phyloP scores from a whole-genome alignment of 2,797 vertebrate genomes.

The Lycodopsis pacificus region DNA sequence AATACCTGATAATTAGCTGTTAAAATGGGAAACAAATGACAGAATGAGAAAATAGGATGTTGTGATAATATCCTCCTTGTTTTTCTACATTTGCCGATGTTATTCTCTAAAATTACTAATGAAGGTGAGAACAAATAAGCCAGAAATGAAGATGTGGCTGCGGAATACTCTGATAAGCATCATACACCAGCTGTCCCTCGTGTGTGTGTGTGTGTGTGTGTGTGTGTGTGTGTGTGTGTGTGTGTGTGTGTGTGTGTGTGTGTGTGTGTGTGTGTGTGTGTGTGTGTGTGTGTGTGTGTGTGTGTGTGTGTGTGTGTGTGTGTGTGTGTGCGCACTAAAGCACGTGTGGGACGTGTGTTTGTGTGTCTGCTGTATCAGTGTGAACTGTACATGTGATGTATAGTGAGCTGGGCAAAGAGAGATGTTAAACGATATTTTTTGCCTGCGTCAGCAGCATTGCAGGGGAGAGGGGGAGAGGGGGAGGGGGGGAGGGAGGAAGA shows the following conservation, averaged over 20 bases:
- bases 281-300: conserved; percentile 38
- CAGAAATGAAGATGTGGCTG: conserved; percentile 30
- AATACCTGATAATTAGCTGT: conserved; percentile 6
- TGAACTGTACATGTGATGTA: conserved; percentile 70
- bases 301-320: conserved; percentile 36
- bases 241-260: conserved; percentile 30
- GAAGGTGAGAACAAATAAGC: neutral
- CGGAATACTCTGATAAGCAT: conserved; percentile 21
- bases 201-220: conserved; percentile 7
- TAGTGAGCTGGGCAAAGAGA: conserved; percentile 73
- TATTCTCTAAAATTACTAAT: conserved; percentile 11
- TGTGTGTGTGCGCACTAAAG: neutral
- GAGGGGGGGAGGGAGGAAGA: neutral
- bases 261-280: conserved; percentile 33
- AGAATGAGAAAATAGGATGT: neutral
- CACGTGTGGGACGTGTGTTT: conserved; percentile 39
- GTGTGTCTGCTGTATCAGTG: conserved; percentile 49
- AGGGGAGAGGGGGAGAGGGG: conserved; percentile 74
- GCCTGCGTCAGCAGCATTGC: conserved; percentile 87
- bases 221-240: conserved; percentile 8
- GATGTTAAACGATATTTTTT: conserved; percentile 81
- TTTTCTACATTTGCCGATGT: neutral
- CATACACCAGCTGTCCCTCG: conserved; percentile 17
- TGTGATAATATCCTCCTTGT: conserved; percentile 3
- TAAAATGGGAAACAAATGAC: neutral